These are phyloP conservation scores for Orgyia antiqua DNA, from an alignment of 2,888 invertebrate species.

Conservation along the genomic window DNA sequence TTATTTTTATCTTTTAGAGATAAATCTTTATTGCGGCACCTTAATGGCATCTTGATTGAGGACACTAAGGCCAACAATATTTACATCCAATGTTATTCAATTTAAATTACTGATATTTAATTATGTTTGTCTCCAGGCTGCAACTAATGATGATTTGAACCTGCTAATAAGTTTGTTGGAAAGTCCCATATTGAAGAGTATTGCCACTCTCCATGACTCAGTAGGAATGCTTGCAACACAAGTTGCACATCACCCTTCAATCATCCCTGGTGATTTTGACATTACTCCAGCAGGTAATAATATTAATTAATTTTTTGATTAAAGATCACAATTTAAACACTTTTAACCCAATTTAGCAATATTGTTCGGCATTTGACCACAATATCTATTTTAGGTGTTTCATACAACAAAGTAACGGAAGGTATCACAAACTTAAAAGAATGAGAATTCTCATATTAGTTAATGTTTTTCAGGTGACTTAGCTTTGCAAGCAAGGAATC, in stretches of 20 bases:
- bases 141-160: conserved; percentile 87
- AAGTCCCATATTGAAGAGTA: conserved; percentile 93
- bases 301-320: background rate
- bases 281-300: conserved; percentile 86
- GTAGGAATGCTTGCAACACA: conserved; percentile 91
- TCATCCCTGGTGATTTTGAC: conserved; percentile 95
- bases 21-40: too few species aligned
- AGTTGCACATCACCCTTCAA: conserved; percentile 93
- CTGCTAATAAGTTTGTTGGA: conserved; percentile 90
- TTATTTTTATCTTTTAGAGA: too few species aligned
- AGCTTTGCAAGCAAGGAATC: conserved; percentile 62
- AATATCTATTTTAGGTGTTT: too few species aligned
- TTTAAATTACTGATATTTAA: too few species aligned
- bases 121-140: conserved; percentile 56
- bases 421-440: too few species aligned
- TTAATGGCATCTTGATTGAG: too few species aligned
- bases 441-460: too few species aligned
- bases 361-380: too few species aligned
- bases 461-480: conserved; percentile 70
- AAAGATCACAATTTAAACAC: background rate
- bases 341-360: background rate
- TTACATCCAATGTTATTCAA: too few species aligned
- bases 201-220: conserved; percentile 94
- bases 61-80: too few species aligned
- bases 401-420: too few species aligned